phyloP scores from a whole-genome alignment of 2,797 vertebrate genomes.

The Tarsius wallacei region DNA sequence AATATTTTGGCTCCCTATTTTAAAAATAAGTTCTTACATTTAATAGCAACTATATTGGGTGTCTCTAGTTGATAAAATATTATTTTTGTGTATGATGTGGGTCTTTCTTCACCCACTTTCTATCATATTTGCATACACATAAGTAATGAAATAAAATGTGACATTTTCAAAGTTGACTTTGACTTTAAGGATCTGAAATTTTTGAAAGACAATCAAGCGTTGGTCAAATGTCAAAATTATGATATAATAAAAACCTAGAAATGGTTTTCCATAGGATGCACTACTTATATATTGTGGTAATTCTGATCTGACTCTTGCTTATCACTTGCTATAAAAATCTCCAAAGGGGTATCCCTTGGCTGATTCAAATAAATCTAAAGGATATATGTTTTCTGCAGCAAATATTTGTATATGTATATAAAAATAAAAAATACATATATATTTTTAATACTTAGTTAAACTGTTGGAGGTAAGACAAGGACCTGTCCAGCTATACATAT shows the following conservation, averaged over 20 bases:
- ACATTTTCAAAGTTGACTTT: constrained; percentile 34
- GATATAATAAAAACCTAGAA: not conserved
- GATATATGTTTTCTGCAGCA: not conserved
- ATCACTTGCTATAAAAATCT: not conserved
- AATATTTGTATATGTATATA: not conserved
- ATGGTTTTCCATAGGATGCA: not conserved
- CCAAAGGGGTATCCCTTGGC: not conserved
- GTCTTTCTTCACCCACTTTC: not conserved
- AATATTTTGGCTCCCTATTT: not conserved
- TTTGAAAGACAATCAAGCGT: not conserved
- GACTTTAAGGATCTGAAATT: not conserved
- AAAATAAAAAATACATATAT: too few relatives aligned
- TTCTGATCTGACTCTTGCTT: not conserved
- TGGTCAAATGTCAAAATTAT: constrained; percentile 1
- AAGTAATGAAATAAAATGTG: not conserved
- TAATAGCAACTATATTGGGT: not conserved
- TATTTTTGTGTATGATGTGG: not conserved
- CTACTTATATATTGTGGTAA: not conserved
- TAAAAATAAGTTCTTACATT: not conserved
- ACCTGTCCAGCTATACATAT: too few relatives aligned
- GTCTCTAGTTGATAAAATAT: not conserved
- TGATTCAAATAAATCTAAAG: constrained; percentile 27
- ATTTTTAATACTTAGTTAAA: too few relatives aligned
- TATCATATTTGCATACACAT: not conserved
- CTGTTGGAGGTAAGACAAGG: too few relatives aligned